These are phyloP conservation scores for Lanius collurio DNA, from an alignment of 2,113 vertebrate species.

Conservation along the genomic window DNA sequence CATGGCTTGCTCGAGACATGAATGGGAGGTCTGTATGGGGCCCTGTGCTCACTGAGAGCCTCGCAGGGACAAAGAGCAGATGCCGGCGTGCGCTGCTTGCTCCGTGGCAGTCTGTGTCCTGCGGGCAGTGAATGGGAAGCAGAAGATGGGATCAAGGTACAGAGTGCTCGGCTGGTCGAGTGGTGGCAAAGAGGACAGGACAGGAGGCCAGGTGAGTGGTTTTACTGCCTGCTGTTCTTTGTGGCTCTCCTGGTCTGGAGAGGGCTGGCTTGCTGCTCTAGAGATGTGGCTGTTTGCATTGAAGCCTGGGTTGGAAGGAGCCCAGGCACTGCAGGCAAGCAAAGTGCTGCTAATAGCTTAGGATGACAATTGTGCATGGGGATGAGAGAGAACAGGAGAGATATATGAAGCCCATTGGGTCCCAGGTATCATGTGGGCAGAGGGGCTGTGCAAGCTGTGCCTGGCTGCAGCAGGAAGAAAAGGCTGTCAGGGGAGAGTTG, in stretches of 20 bases:
- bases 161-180: not conserved
- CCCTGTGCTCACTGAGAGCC: not conserved
- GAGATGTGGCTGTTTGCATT: not conserved
- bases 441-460: not conserved
- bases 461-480: not conserved
- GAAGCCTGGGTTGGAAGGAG: not conserved
- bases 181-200: not conserved
- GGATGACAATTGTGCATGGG: not conserved
- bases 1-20: not conserved
- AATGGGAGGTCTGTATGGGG: conserved; percentile 46
- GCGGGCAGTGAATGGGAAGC: not conserved
- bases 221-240: not conserved
- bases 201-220: not conserved
- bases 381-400: not conserved
- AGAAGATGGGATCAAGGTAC: not conserved
- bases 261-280: not conserved
- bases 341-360: not conserved
- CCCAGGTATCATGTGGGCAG: not conserved
- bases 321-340: not conserved
- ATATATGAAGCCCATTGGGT: not conserved
- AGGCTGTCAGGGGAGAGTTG: not conserved
- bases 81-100: fast-evolving
- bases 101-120: not conserved
- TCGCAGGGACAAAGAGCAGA: not conserved
- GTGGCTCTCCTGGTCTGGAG: not conserved